These are phyloP conservation scores for Schrankia costaestrigalis DNA, from an alignment of 2,888 invertebrate genomes.

Conservation along the genomic window DNA sequence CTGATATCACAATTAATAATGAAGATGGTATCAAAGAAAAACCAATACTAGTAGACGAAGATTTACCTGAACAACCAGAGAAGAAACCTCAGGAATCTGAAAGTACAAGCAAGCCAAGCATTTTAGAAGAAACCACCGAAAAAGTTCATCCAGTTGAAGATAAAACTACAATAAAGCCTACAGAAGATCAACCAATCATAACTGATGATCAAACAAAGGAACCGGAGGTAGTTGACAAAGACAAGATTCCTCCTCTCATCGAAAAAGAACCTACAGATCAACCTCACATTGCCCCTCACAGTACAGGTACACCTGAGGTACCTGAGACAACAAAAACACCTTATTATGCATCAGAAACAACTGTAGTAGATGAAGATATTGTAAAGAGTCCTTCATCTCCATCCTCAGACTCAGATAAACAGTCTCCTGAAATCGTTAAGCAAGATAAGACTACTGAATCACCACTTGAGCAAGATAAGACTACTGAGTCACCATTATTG, in stretches of 20 bases:
- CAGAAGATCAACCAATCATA: no score
- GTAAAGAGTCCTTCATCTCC: neutral
- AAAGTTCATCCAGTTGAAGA: no score
- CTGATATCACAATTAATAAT: neutral
- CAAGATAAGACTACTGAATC: neutral
- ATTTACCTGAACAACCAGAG: neutral
- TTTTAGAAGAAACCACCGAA: no score
- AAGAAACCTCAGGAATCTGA: slow-evolving; percentile 1
- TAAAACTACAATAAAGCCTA: no score
- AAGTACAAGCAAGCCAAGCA: no score
- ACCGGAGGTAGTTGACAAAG: no score
- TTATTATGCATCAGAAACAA: slow-evolving; percentile 9
- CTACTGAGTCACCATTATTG: slow-evolving; percentile 2
- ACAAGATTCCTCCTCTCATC: no score
- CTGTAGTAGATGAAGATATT: slow-evolving; percentile 1
- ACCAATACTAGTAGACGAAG: slow-evolving; percentile 2
- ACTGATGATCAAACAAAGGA: no score
- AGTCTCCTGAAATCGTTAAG: slow-evolving; percentile 5
- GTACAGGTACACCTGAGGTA: no score
- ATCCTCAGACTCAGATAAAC: slow-evolving; percentile 2
- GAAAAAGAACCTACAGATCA: no score
- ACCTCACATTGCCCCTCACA: no score
- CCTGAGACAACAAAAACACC: slow-evolving; percentile 9
- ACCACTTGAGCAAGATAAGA: slow-evolving; percentile 10
- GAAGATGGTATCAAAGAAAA: slow-evolving; percentile 6